These are phyloP conservation scores for Agelastica alni DNA, from an alignment of 2,888 invertebrate genomes.

Conservation along the genomic window DNA sequence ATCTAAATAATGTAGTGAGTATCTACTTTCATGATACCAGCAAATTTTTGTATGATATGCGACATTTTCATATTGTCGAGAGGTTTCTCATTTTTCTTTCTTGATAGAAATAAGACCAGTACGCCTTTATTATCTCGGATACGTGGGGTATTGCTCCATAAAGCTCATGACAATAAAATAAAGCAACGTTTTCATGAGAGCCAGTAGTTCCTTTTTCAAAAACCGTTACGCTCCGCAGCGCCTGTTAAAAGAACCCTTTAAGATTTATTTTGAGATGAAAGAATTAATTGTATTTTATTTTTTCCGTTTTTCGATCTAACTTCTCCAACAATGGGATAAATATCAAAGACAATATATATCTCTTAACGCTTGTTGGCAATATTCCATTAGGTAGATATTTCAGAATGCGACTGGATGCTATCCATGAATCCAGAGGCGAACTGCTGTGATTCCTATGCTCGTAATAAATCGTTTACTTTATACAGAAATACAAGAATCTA, in stretches of 20 bases:
- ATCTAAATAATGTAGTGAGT: too few relatives aligned
- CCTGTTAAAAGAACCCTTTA: slow-evolving; percentile 8
- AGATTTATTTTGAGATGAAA: slow-evolving; percentile 14
- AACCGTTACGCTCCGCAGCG: slow-evolving; percentile 8
- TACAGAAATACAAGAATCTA: too few relatives aligned
- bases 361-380: slow-evolving; percentile 18
- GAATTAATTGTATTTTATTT: slow-evolving; percentile 17
- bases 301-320: slow-evolving; percentile 10
- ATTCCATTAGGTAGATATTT: slow-evolving; percentile 18
- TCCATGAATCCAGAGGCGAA: slow-evolving; percentile 6
- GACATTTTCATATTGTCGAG: slow-evolving; percentile 4
- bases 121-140: slow-evolving; percentile 10
- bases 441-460: background rate
- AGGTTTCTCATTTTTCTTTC: slow-evolving; percentile 1
- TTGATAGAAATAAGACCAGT: slow-evolving; percentile 1
- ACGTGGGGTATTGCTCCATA: slow-evolving; percentile 15
- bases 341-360: slow-evolving; percentile 21
- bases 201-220: slow-evolving; percentile 12
- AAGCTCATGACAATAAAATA: slow-evolving; percentile 12
- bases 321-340: slow-evolving; percentile 19
- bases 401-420: slow-evolving; percentile 1
- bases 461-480: too few relatives aligned
- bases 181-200: slow-evolving; percentile 9
- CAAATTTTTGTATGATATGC: background rate
- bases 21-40: too few relatives aligned